phyloP scores from a whole-genome alignment of 2,113 vertebrate species.

The Thymallus thymallus region DNA sequence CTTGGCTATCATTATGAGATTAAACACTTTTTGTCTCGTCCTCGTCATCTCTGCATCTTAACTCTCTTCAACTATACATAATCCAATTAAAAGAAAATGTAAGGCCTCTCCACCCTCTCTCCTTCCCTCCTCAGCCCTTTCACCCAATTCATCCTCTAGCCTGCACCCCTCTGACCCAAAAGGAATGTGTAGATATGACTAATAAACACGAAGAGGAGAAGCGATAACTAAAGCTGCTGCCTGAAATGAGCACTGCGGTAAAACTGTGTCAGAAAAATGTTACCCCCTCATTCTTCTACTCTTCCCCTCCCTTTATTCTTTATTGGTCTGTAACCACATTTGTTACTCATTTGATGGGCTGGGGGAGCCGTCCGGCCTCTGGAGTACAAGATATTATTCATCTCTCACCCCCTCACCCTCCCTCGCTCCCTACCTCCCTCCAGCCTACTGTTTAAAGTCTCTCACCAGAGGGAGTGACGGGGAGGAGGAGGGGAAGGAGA shows the following conservation, averaged over 20 bases:
- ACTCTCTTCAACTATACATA: neutral
- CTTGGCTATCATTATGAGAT: too few relatives aligned
- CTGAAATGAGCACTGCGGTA: slow-evolving; percentile 68
- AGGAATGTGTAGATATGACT: slow-evolving; percentile 65
- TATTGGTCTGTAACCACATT: slow-evolving; percentile 69
- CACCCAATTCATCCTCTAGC: slow-evolving; percentile 34
- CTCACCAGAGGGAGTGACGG: slow-evolving; percentile 68
- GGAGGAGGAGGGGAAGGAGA: slow-evolving; percentile 46
- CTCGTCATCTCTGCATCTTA: neutral
- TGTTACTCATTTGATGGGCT: slow-evolving; percentile 79
- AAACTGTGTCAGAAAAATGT: slow-evolving; percentile 76
- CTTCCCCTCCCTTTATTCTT: slow-evolving; percentile 76
- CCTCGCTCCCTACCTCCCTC: slow-evolving; percentile 75
- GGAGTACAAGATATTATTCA: slow-evolving; percentile 76
- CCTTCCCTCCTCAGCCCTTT: slow-evolving; percentile 14
- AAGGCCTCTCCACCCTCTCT: neutral
- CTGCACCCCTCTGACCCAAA: slow-evolving; percentile 30
- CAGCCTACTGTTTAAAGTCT: slow-evolving; percentile 76
- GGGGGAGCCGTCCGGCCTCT: slow-evolving; percentile 69
- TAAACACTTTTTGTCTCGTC: neutral
- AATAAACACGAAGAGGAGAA: slow-evolving; percentile 47
- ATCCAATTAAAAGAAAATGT: neutral
- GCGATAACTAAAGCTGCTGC: slow-evolving; percentile 54
- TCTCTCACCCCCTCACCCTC: slow-evolving; percentile 24
- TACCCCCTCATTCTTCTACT: slow-evolving; percentile 66